A percentile compares a stretch with the other conserved stretches of the same genome.
phyloP scores from a whole-genome alignment of 2,888 invertebrate species.

The Gerris lacustris region DNA sequence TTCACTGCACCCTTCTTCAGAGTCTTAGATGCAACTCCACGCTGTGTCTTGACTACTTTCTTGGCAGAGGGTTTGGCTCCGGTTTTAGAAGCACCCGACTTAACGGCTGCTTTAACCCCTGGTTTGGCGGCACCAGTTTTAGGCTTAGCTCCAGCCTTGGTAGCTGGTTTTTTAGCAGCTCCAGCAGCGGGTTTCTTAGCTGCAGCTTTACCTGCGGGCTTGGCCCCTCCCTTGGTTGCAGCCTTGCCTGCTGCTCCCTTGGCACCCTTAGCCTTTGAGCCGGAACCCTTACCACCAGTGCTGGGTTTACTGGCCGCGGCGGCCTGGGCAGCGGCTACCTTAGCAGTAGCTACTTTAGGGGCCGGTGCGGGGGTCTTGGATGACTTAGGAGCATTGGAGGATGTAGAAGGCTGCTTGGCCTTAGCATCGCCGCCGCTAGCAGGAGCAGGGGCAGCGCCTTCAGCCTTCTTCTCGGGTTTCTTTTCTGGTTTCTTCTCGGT shows the following conservation, averaged over 20 bases:
- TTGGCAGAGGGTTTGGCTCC: conserved; percentile 35
- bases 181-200: conserved; percentile 35
- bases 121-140: conserved; percentile 28
- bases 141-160: conserved; percentile 36
- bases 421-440: conserved; percentile 29
- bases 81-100: conserved; percentile 43
- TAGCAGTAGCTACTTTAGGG: conserved; percentile 35
- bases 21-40: conserved; percentile 43
- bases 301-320: conserved; percentile 35
- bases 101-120: conserved; percentile 35
- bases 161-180: conserved; percentile 37
- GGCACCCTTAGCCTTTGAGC: conserved; percentile 33
- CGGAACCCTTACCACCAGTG: conserved; percentile 24
- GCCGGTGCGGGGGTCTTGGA: conserved; percentile 30
- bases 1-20: not conserved
- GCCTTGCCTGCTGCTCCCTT: conserved; percentile 40
- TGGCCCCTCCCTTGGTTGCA: conserved; percentile 36
- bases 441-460: conserved; percentile 37
- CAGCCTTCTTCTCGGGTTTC: conserved; percentile 46
- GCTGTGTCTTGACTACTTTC: conserved; percentile 42
- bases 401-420: conserved; percentile 31
- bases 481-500: conserved; percentile 38
- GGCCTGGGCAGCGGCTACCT: conserved; percentile 29
- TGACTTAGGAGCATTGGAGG: conserved; percentile 35
- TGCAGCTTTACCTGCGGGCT: conserved; percentile 32